A percentile compares a stretch with the other conserved stretches of the same genome.
These are phyloP conservation scores for human (Homo sapiens) DNA, from an alignment of 2,113 vertebrate genomes.

Conservation along the genomic window DNA sequence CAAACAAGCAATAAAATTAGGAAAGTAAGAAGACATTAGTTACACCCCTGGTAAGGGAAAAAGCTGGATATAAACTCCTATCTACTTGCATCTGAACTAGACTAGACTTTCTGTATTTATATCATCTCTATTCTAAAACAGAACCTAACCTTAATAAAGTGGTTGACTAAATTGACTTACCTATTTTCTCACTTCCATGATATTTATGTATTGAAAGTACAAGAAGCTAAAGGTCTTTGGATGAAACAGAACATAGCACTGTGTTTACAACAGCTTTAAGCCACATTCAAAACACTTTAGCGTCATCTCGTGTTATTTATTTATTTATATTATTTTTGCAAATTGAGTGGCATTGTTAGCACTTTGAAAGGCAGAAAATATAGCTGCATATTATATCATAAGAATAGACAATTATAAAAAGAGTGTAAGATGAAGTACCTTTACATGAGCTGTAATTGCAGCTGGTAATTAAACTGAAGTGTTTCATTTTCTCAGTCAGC, in stretches of 20 bases:
- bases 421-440: constrained; percentile 83
- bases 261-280: constrained; percentile 56
- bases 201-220: not conserved
- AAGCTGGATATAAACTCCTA: not conserved
- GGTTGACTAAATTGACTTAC: constrained; percentile 22
- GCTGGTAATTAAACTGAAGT: constrained; percentile 87
- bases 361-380: constrained; percentile 78
- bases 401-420: constrained; percentile 84
- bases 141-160: not conserved
- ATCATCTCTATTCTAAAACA: not conserved
- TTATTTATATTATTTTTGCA: constrained; percentile 54
- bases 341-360: constrained; percentile 76
- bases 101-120: not conserved
- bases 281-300: constrained; percentile 67
- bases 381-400: constrained; percentile 81
- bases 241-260: constrained; percentile 29
- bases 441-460: constrained; percentile 84
- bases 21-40: not conserved
- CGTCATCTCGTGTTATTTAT: constrained; percentile 69
- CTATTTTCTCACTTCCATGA: constrained; percentile 55
- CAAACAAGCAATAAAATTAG: not conserved
- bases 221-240: constrained; percentile 54
- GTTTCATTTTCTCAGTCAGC: constrained; percentile 87
- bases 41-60: not conserved
- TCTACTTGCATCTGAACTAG: not conserved